Evolutionary conservation across 2,797 vertebrate species (phyloP), one percentile per base, ranked within the genome.

Genomic region (Darevskia nairensis): DNA sequence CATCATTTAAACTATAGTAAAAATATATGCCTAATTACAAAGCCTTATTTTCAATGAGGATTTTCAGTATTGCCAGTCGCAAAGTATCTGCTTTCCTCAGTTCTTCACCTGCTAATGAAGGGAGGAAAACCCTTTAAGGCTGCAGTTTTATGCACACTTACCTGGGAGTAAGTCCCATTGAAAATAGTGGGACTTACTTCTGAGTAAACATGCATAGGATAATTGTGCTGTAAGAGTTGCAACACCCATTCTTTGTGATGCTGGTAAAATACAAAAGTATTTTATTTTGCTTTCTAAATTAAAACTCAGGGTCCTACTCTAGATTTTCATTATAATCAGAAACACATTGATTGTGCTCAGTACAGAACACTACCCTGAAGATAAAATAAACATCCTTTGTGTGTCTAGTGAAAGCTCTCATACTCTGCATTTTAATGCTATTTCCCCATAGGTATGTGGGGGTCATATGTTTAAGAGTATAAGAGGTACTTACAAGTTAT

Each of bases 241-340:
- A 44, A 85, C 93, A 93, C 94, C 50, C 86, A 92, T 95, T 96
- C 66, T 90, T 95, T 96, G 90, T 89, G 90, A 90, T 95, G 86
- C 82, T 91, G 93, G 96, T 96, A 95, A 64, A 89, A 93, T 92
- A 92, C 92, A 92, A 89, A 94, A 91, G 90, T 93, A 93, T 93
- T 96, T 93, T 87, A 86, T 81, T 96, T 96, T 96, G 95, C n/a
- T 89, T 95, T 92, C 91, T 88, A 87, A 93, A 94, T 91, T 96
- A 84, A 94, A 95, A 76, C 92, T 92, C 80, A 61, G 13, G 50
- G 50, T 91, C 92, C 90, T 86, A 89, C 82, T 96, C 94, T 90
- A 94, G 55, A 91, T 91, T 92, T 92, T 69, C 68, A 75, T 92
- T 93, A 89, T 93, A 92, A 91, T 88, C 86, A 89, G 90, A 91